Evolutionary conservation across 1,140 invertebrate genomes (phyloP).

Genomic region (Brachionus manjavacas): DNA sequence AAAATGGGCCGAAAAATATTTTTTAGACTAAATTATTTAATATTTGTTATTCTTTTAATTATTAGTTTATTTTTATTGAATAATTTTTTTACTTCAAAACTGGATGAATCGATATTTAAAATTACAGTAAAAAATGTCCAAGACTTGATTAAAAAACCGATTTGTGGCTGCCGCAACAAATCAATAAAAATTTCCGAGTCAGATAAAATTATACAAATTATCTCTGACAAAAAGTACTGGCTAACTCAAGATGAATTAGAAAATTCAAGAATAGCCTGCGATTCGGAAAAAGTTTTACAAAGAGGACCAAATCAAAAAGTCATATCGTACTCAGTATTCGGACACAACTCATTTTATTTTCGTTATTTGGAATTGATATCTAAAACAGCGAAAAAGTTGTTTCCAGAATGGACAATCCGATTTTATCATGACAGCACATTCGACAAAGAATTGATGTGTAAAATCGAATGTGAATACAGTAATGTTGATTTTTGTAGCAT

Average conservation of each 20-base stretch:
- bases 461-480: background rate
- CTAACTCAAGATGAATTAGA: background rate
- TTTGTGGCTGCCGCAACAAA: background rate
- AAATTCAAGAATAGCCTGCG: background rate
- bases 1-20: background rate
- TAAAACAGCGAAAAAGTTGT: background rate
- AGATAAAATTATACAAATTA: background rate
- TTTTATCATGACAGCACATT: conserved; percentile 20
- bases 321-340: background rate
- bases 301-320: conserved; percentile 34
- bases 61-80: background rate
- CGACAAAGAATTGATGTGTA: background rate
- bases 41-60: background rate
- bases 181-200: background rate
- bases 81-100: background rate
- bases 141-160: background rate
- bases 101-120: background rate
- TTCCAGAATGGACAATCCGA: conserved; percentile 24
- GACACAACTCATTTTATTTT: background rate
- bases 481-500: conserved; percentile 40
- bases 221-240: background rate
- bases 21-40: background rate
- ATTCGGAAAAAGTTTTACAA: background rate
- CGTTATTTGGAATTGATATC: conserved; percentile 3
- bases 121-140: background rate